Evolutionary conservation across 2,888 invertebrate species (phyloP), one percentile per base, ranked within the genome.

Genomic region (Rhagium mordax): DNA sequence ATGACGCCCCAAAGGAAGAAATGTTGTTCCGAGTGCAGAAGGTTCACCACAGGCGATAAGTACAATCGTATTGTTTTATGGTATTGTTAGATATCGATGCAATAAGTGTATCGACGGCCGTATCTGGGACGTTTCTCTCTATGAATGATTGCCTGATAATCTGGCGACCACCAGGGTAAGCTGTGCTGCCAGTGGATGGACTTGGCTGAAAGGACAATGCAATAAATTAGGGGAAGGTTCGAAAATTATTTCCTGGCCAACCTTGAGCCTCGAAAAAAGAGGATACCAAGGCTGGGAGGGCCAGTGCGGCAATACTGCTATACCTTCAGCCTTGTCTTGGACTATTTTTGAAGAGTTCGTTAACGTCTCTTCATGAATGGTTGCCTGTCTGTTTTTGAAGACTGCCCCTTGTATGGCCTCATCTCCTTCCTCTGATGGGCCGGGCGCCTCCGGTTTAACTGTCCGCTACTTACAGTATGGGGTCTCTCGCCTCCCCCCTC

Each of bases 1-100:
- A 18, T 18, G 49, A 18, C 18, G 16, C 16, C 8, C 49, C 49
- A 18, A 49, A 49, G 6, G 61, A 1, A 70, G 59, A 1, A 4
- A 10, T 61, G 62, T 33, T 27, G 33, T 53, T 66, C 20, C 1
- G 21, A 53, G 51, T 5, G 48, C 78, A 79, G 27, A 75, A 79
- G 1, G 10, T 10, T 55, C 74, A 73, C 81, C 82, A 82, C 7
- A 76, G 27, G 55, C 78, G 78, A 27, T 78, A 66, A 0, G 72
- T 47, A 8, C 66, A 48, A 21, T 74, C 65, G 49, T 82, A 82
- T 69, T 81, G 78, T 16, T 75, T 79, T 0, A 75, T 21, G 0
- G 80, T 81, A 6, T 70, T 70, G 0, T 73, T 48, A 5, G 76
- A 59, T 15, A 82, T 16, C 0, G 81, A 82, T 2, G 70, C 18